Evolutionary conservation across 2,888 invertebrate genomes (phyloP).

Genomic region (Stenotaenia linearis): DNA sequence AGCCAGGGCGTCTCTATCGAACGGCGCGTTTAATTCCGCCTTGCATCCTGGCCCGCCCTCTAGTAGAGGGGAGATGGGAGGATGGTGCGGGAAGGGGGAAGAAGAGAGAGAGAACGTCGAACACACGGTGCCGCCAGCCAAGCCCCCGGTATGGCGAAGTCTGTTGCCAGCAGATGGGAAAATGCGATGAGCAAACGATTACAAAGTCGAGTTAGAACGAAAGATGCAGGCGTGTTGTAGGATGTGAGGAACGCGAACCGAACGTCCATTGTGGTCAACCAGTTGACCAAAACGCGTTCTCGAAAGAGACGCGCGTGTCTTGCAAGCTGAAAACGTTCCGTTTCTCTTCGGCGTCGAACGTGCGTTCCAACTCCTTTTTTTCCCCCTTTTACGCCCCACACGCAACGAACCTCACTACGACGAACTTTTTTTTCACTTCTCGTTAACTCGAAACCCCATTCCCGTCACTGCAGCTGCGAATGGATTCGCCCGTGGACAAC

Average conservation of each 20-base stretch:
- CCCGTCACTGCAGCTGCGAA: background rate
- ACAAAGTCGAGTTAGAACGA: background rate
- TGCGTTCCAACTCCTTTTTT: background rate
- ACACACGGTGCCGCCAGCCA: slow-evolving; percentile 24
- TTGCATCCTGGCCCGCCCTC: slow-evolving; percentile 22
- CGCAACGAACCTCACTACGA: background rate
- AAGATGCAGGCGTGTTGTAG: background rate
- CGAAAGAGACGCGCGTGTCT: background rate
- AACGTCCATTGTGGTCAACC: slow-evolving; percentile 11
- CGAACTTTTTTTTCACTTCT: background rate
- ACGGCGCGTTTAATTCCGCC: slow-evolving; percentile 26
- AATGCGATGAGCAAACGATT: slow-evolving; percentile 19
- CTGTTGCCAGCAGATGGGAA: slow-evolving; percentile 15
- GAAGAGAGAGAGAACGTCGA: slow-evolving; percentile 18
- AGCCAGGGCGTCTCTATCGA: slow-evolving; percentile 26
- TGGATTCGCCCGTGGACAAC: slow-evolving; percentile 3
- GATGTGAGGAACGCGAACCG: background rate
- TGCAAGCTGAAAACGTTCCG: background rate
- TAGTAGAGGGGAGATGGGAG: slow-evolving; percentile 3
- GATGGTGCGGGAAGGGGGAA: background rate
- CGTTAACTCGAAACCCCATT: background rate
- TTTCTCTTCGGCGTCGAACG: background rate
- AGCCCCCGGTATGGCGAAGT: background rate
- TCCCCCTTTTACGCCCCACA: background rate
- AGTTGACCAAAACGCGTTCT: background rate